Evolutionary conservation across 2,797 vertebrate species (phyloP), one percentile per base, ranked within the genome.

Genomic region (Lates japonicus): DNA sequence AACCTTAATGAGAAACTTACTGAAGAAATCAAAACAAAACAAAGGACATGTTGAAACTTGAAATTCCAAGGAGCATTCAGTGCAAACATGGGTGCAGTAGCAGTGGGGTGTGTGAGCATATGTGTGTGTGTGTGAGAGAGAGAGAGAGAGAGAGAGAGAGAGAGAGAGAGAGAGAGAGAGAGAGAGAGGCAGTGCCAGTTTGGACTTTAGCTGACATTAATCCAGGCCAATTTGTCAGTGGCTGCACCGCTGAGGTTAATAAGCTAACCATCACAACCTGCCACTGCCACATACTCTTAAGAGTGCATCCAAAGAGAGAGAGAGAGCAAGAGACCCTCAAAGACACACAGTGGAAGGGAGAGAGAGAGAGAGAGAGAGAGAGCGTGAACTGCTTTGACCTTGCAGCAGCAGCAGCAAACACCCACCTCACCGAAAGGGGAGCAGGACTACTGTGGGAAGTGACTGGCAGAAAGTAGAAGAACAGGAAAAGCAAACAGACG

Each of bases 191-290:
- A 17, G 78, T 14, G 33, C 2, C 41, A 33, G 39, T 25, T 37
- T 31, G 37, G 41, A 29, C 51, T 48, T 41, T 58, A 37, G 37
- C 64, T 44, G 63, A 54, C 67, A 76, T 78, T 65, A 73, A 81
- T 70, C 63, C 69, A 22, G 61, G 67, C 61, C 82, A 83, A 67
- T 90, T 84, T 84, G 78, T 76, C 68, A 51, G 70, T 9, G 42
- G 46, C 68, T 71, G 79, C 73, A 69, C 78, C 22, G 61, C 41
- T 49, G 7, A 78, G 62, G 70, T 54, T 71, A 80, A 82, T 79
- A 64, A 77, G 73, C 78, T 39, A 39, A 54, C 52, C 55, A 22
- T 78, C 78, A 68, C 67, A 60, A 70, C 68, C 74, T 58, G 67
- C 67, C 33, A 25, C 81, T 72, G 80, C 74, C 83, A 78, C 70